A percentile compares a stretch with the other conserved stretches of the same genome.
Conservation (phyloP, 1,140 invertebrate species). For the Zaprionus africanus region DNA sequence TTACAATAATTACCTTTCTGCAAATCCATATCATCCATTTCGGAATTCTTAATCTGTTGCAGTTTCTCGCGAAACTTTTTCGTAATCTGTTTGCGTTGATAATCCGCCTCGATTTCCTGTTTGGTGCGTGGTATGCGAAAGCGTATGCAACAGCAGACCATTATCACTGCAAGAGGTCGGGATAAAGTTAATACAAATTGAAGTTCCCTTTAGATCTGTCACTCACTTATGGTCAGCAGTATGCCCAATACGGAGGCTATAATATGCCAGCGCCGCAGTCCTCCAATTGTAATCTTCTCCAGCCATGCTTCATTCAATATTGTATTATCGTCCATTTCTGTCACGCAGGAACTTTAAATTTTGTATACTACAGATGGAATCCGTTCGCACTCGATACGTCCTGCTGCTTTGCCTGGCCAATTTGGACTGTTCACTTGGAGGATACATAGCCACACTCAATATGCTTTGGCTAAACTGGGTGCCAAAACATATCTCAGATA, state of each 20-base stretch:
- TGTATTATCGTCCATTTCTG: conserved; percentile 64
- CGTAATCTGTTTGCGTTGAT: conserved; percentile 92
- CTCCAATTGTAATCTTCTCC: conserved; percentile 85
- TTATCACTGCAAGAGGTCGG: conserved; percentile 86
- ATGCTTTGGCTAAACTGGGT: conserved; percentile 33
- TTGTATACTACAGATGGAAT: neutral
- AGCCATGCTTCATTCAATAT: conserved; percentile 86
- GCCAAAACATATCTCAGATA: conserved; percentile 27
- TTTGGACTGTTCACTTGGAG: conserved; percentile 53
- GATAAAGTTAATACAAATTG: neutral
- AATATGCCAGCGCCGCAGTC: conserved; percentile 88
- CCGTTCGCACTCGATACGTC: conserved; percentile 39
- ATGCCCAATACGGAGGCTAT: conserved; percentile 87
- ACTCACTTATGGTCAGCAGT: conserved; percentile 70
- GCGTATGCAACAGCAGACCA: conserved; percentile 93
- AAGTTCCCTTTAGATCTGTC: neutral
- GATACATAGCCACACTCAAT: conserved; percentile 30
- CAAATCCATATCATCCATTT: conserved; percentile 93
- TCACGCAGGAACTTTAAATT: conserved; percentile 9
- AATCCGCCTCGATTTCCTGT: conserved; percentile 96
- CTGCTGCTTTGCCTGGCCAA: conserved; percentile 55
- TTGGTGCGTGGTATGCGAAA: conserved; percentile 95
- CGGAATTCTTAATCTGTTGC: conserved; percentile 91
- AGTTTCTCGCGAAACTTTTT: conserved; percentile 92
- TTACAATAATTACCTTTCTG: conserved; percentile 87